Conservation (phyloP, 2,797 vertebrate genomes). For the Hirundo rustica region DNA sequence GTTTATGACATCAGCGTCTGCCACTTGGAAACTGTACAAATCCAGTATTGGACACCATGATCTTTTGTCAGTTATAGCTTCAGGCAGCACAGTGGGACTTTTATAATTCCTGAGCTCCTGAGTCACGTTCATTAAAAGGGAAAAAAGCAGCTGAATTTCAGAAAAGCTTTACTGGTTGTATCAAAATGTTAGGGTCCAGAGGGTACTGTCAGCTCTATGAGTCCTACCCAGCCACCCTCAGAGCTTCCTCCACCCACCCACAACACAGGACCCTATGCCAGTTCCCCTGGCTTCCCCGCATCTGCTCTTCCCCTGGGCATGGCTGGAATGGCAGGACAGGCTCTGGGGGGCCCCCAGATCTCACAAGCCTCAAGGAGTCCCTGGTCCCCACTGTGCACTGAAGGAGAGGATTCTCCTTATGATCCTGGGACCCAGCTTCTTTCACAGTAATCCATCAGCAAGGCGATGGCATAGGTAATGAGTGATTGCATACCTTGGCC, state of each 20-base stretch:
- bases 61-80: not conserved
- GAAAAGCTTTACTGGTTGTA: not conserved
- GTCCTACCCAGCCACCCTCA: not conserved
- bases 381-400: not conserved
- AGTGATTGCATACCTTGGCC: constrained; percentile 26
- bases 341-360: fast-evolving
- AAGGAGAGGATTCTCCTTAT: not conserved
- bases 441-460: not conserved
- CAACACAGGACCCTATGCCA: not conserved
- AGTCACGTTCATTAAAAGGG: not conserved
- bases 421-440: not conserved
- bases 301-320: not conserved
- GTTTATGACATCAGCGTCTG: not conserved
- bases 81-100: not conserved
- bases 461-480: not conserved
- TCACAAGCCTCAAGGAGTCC: not conserved
- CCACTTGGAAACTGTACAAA: not conserved
- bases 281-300: fast-evolving
- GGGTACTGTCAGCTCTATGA: fast-evolving
- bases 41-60: fast-evolving
- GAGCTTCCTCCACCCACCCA: not conserved
- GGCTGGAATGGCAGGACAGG: not conserved
- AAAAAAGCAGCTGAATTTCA: not conserved
- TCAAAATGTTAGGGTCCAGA: not conserved
- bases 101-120: not conserved